Conservation (phyloP, 92 coral and sea anemone species). For the Nematostella vectensis region DNA sequence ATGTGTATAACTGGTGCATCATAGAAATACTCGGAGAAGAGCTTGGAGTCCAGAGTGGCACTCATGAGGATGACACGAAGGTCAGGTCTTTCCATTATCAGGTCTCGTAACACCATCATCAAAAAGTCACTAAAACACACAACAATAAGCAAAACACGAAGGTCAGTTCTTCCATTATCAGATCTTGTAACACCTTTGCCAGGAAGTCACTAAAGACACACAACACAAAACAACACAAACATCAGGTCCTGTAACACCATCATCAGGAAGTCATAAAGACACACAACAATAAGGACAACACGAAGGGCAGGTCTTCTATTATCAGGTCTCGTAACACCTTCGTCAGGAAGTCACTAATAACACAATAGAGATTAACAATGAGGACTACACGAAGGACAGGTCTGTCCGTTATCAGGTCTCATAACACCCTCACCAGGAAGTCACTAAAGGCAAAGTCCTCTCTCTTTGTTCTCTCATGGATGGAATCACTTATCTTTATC, state of each 20-base stretch:
- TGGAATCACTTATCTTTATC: too few species aligned
- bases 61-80: slow-evolving; percentile 72
- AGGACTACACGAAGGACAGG: slow-evolving; percentile 60
- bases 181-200: slow-evolving; percentile 76
- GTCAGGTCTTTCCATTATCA: slow-evolving; percentile 56
- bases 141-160: slow-evolving; percentile 63
- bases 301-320: slow-evolving; percentile 58
- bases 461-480: too few species aligned
- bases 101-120: slow-evolving; percentile 80
- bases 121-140: slow-evolving; percentile 69
- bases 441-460: slow-evolving; percentile 38
- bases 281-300: slow-evolving; percentile 57
- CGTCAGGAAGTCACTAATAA: slow-evolving; percentile 82
- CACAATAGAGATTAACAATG: too few species aligned
- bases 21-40: slow-evolving; percentile 66
- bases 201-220: slow-evolving; percentile 70
- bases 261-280: slow-evolving; percentile 71
- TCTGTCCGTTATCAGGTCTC: slow-evolving; percentile 57
- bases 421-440: slow-evolving; percentile 81
- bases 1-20: slow-evolving; percentile 83
- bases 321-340: slow-evolving; percentile 73
- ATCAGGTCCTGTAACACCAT: slow-evolving; percentile 71
- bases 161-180: slow-evolving; percentile 55
- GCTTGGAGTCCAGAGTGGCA: slow-evolving; percentile 75
- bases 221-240: slow-evolving; percentile 49